Percentiles rank a stretch among this genome's conserved stretches.
Evolutionary conservation across 2,113 vertebrate species (phyloP).

Genomic region (Lepidothrix coronata): DNA sequence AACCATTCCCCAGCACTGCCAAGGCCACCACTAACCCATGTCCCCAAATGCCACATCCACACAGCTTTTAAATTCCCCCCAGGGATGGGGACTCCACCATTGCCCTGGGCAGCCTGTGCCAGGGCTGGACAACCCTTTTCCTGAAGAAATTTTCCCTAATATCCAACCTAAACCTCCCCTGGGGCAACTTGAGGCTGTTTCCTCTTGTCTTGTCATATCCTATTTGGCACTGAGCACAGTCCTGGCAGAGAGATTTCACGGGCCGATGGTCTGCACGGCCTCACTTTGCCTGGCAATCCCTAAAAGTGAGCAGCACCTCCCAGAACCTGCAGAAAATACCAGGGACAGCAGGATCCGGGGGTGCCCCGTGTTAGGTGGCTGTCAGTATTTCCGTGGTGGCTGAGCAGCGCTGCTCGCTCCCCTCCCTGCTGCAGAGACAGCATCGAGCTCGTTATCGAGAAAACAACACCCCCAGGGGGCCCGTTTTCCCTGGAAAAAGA

Average conservation of each 20-base stretch:
- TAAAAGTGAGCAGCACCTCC: neutral
- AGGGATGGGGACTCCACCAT: neutral
- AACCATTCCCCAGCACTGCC: neutral
- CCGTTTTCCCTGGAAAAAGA: neutral
- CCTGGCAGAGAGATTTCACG: neutral
- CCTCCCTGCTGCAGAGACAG: neutral
- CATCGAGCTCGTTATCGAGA: neutral
- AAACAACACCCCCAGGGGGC: neutral
- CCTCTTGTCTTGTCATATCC: neutral
- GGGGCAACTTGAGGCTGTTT: neutral
- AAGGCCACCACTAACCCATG: neutral
- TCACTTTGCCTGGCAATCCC: neutral
- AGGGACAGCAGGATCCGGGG: rapidly evolving
- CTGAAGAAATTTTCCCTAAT: neutral
- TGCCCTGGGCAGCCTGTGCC: neutral
- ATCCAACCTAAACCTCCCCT: neutral
- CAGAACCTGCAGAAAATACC: neutral
- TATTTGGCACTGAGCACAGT: neutral
- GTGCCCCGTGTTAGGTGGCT: neutral
- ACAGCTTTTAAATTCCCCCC: neutral
- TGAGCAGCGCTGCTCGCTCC: neutral
- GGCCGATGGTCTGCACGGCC: neutral
- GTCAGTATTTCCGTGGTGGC: neutral
- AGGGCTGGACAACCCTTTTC: neutral
- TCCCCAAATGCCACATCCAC: neutral